Base-by-base conservation (phyloP, 1,140 invertebrate genomes). In the Cephus cinctus region DNA sequence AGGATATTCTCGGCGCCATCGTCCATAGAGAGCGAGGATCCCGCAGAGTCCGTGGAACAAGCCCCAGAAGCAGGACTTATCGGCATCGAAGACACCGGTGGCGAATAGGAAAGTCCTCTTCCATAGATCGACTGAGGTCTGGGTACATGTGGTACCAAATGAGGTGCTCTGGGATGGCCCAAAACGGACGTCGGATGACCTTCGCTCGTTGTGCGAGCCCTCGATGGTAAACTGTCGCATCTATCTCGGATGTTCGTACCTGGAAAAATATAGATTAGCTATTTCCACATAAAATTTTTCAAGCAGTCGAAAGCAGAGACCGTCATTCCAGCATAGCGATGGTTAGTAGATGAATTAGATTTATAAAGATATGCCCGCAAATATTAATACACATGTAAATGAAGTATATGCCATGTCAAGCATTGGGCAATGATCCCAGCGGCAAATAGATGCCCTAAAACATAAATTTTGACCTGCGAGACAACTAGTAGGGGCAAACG, bases 141-240 rank as follows among this genome's bases (percentile, higher is more conserved):
- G 11, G 62, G 56, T 12, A 67, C 58, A 23, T 81, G 78, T 21
- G 72, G 59, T 18, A 58, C 62, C 12, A 71, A 54, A 43, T 73
- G 67, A 19, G 54, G 52, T 3, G 55, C 55, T 48, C 69, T 58
- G 21, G 72, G 61, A 60, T 81, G 79, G 32, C 63, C 75, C 21
- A 63, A 51, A 22, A 66, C 41, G n/a, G 61, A 50, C 0, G 57
- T 51, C 36, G 68, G 65, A 43, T 67, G 63, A 38, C 80, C 78
- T 58, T 87, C 84, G 60, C 82, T 85, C 9, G 76, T 79, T 2
- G 81, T 85, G 40, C 84, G 76, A 15, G 86, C 80, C 6, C 86
- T 73, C 1, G 85, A 85, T 11, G 87, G 89, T 75, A 90, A 82
- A 67, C 86, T 90, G 64, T 89, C 90, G 65, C 86, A 90, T 27